Percentiles rank a stretch among this genome's conserved stretches.
Conservation (phyloP, 2,888 invertebrate species). For the Drosophila robusta region DNA sequence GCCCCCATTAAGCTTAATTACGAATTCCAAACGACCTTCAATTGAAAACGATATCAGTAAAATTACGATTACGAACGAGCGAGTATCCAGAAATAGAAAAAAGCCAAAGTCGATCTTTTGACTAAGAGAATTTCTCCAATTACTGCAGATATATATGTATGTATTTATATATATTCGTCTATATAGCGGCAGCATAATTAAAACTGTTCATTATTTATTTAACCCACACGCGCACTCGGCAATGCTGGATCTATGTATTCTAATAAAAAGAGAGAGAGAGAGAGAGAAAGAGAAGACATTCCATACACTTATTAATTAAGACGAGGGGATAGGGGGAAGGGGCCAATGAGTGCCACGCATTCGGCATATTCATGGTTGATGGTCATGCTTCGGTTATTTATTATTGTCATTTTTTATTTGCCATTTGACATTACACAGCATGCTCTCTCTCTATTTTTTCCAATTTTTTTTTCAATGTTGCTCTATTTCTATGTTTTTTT, state of each 20-base stretch:
- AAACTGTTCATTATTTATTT: conserved; percentile 13
- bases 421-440: conserved; percentile 34
- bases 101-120: conserved; percentile 6
- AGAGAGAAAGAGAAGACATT: not conserved
- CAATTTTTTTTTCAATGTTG: not conserved
- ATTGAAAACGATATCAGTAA: conserved; percentile 40
- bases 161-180: not conserved
- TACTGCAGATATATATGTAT: conserved; percentile 6
- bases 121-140: conserved; percentile 14
- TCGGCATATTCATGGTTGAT: conserved; percentile 26
- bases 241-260: not conserved
- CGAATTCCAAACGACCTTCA: conserved; percentile 30
- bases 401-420: conserved; percentile 43
- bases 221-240: not conserved
- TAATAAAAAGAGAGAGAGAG: not conserved
- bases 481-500: too few species aligned
- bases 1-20: conserved; percentile 42
- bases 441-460: not conserved
- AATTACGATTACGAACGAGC: conserved; percentile 9
- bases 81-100: not conserved
- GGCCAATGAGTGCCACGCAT: conserved; percentile 27
- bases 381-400: conserved; percentile 61
- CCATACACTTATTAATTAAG: conserved; percentile 9
- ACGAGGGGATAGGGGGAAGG: not conserved
- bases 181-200: conserved; percentile 28